Conservation (phyloP, 2,113 vertebrate species). For the Hipposideros armiger region DNA sequence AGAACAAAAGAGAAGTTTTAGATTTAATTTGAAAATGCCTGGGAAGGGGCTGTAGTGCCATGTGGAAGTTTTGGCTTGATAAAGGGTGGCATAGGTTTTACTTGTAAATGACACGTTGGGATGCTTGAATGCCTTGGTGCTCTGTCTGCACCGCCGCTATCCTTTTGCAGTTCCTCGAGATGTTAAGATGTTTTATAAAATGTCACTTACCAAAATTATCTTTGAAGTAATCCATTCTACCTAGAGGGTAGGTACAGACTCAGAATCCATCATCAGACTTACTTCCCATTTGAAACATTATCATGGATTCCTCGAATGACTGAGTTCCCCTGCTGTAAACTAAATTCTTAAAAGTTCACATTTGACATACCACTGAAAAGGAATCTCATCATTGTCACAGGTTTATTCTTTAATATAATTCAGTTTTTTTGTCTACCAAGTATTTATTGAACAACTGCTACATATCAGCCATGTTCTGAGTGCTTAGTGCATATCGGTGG, state of each 20-base stretch:
- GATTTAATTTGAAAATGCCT: slow-evolving; percentile 48
- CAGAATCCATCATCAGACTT: background rate
- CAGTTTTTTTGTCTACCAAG: background rate
- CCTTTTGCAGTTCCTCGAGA: background rate
- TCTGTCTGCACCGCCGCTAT: background rate
- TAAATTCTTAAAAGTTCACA: slow-evolving; percentile 26
- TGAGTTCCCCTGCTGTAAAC: background rate
- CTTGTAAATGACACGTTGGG: background rate
- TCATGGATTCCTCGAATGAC: slow-evolving; percentile 6
- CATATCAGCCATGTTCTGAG: background rate
- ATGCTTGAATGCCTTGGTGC: background rate
- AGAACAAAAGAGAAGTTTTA: slow-evolving; percentile 26
- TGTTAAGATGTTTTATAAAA: background rate
- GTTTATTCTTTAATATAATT: background rate
- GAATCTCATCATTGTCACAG: background rate
- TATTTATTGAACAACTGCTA: background rate
- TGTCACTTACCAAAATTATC: background rate
- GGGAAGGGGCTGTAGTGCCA: background rate
- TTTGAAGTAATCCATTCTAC: slow-evolving; percentile 33
- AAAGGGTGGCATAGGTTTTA: background rate
- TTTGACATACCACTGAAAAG: background rate
- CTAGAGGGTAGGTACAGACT: background rate
- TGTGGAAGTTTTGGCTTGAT: background rate
- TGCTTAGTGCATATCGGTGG: background rate
- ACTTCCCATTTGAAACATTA: background rate